These are phyloP conservation scores for Netelia virgata DNA, from an alignment of 2,888 invertebrate genomes.

Conservation along the genomic window DNA sequence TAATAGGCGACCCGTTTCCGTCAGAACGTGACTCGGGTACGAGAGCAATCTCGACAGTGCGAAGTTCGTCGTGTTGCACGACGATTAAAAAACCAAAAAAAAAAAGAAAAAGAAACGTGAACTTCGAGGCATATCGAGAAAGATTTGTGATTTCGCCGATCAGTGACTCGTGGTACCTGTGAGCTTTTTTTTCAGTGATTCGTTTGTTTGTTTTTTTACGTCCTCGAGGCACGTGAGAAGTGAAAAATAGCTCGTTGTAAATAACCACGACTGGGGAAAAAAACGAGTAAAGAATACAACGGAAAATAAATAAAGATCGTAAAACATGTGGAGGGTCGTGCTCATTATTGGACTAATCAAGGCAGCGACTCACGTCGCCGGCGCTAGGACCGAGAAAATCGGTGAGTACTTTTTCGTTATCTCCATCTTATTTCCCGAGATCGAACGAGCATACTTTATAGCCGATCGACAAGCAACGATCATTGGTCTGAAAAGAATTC, in stretches of 20 bases:
- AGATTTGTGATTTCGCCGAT: conserved; percentile 43
- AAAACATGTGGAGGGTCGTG: conserved; percentile 81
- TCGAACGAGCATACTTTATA: neutral
- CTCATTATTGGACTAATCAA: conserved; percentile 80
- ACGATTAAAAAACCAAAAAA: conserved; percentile 29
- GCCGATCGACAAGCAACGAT: neutral
- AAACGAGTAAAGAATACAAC: conserved; percentile 34
- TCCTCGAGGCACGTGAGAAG: conserved; percentile 19
- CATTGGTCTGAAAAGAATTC: neutral
- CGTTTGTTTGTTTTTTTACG: conserved; percentile 15
- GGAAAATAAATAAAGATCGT: conserved; percentile 35
- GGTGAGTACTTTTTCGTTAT: conserved; percentile 71
- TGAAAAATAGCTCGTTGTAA: conserved; percentile 23
- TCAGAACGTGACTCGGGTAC: conserved; percentile 6
- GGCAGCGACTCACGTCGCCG: conserved; percentile 76
- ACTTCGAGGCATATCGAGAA: neutral
- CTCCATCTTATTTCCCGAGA: neutral
- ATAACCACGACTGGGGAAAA: conserved; percentile 49
- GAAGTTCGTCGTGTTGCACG: conserved; percentile 8
- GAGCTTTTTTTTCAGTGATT: conserved; percentile 1
- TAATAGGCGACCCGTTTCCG: conserved; percentile 13
- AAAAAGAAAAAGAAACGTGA: conserved; percentile 8
- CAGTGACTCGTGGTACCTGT: conserved; percentile 45
- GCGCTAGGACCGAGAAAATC: conserved; percentile 74
- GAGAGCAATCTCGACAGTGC: conserved; percentile 1